Evolutionary conservation across 2,888 invertebrate genomes (phyloP), one percentile per base, ranked within the genome.

Genomic region (Protophormia terraenovae): DNA sequence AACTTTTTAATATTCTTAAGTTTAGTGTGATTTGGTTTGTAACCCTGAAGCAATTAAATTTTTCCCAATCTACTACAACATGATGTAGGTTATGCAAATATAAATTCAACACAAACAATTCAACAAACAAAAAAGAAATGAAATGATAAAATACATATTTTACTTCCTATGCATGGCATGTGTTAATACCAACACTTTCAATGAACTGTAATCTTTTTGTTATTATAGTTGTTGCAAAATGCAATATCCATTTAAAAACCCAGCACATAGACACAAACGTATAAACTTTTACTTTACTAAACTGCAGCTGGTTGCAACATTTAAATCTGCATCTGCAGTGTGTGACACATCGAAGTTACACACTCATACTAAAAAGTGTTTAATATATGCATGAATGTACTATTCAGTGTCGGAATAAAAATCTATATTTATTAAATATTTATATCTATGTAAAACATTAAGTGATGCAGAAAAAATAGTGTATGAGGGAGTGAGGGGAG

Each of bases 341-440:
- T 29, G 32, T 53, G 45, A 45, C 45, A 72, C 53, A 45, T 35
- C 16, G 27, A 35, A 60, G 22, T 55, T 53, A 55, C 62, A 72
- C 62, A 64, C 71, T 41, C 41, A 45, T 45, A 41, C 45, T 27
- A 38, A 35, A 22, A 47, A 71, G 12, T 12, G 29, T 35, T 22
- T n/a, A 53, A 24, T 19, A 19, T 22, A 55, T 73, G 55, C 72
- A 67, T 58, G 35, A 47, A 53, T 79, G 32, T 53, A n/a, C n/a
- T n/a, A 27, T 64, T 29, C 47, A 32, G n/a, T 38, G 58, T 32
- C 45, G 27, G 60, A n/a, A 55, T 32, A 14, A 53, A 77, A 72
- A 80, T 73, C 55, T 80, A 47, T 73, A 67, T 80, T 60, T 80
- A 73, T 73, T 67, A 73, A 67, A 80, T 73, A 80, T 80, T 73